These are phyloP conservation scores for Aurelia sp. DNA, from an alignment of 30 jellyfish, hydroid and myxozoan genomes.

Conservation along the genomic window DNA sequence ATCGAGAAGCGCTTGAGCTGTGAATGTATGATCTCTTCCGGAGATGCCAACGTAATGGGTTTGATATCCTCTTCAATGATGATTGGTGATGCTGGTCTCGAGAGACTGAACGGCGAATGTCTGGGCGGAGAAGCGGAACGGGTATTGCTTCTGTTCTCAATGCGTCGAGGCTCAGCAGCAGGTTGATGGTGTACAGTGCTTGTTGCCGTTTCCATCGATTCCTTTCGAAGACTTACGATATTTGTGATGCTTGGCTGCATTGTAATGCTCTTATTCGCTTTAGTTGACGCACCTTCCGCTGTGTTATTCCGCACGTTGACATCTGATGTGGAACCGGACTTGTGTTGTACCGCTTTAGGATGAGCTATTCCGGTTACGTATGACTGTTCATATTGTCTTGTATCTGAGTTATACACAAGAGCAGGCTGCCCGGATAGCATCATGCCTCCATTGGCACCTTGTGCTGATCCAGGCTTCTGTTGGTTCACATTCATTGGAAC, in stretches of 20 bases:
- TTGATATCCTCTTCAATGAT: constrained; percentile 42
- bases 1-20: constrained; percentile 46
- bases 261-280: neutral
- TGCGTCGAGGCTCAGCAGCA: neutral
- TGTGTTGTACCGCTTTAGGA: neutral
- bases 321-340: neutral
- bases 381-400: constrained; percentile 50
- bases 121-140: constrained; percentile 1
- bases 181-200: neutral
- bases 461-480: constrained; percentile 1
- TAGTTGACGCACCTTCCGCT: neutral
- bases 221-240: constrained; percentile 45
- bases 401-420: constrained; percentile 23
- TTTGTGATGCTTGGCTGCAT: constrained; percentile 46
- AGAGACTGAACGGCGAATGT: neutral
- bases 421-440: constrained; percentile 51
- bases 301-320: neutral
- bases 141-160: neutral
- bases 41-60: constrained; percentile 43
- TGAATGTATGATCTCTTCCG: constrained; percentile 36
- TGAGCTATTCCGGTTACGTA: constrained; percentile 65
- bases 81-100: constrained; percentile 36
- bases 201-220: constrained; percentile 12
- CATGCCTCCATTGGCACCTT: constrained; percentile 11
- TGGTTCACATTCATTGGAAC: constrained; percentile 26